phyloP scores from a whole-genome alignment of 2,113 vertebrate species.

The Psilopogon haemacephalus region DNA sequence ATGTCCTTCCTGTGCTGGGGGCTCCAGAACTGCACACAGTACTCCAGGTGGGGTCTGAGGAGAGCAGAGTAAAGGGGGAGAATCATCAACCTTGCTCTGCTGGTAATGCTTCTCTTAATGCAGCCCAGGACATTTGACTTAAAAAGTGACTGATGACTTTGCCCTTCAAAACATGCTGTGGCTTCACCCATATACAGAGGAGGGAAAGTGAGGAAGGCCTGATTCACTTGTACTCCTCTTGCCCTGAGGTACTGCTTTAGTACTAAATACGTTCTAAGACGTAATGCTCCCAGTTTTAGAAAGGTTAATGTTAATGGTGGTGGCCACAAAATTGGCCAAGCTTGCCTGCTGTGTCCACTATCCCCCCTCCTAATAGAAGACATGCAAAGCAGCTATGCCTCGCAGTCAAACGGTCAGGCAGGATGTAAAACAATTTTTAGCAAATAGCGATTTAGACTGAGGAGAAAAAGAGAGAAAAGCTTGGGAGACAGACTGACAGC shows the following conservation, averaged over 20 bases:
- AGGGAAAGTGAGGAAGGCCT: not conserved
- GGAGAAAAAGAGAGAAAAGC: constrained; percentile 32
- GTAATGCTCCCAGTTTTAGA: constrained; percentile 38
- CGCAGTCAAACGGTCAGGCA: constrained; percentile 50
- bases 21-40: too few relatives aligned
- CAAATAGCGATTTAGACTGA: constrained; percentile 38
- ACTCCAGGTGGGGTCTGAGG: too few relatives aligned
- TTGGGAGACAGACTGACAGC: constrained; percentile 58
- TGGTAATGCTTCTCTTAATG: too few relatives aligned
- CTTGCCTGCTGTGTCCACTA: constrained; percentile 9
- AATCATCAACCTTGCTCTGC: too few relatives aligned
- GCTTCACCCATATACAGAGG: not conserved
- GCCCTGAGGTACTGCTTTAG: not conserved
- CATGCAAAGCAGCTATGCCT: constrained; percentile 49
- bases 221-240: not conserved
- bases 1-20: too few relatives aligned
- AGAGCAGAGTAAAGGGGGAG: too few relatives aligned
- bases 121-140: too few relatives aligned
- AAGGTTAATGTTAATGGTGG: constrained; percentile 69
- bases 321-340: constrained; percentile 57
- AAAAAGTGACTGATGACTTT: not conserved
- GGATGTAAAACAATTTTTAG: constrained; percentile 56
- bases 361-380: not conserved
- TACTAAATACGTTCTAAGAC: constrained; percentile 21
- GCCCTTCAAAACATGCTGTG: not conserved